Percentiles rank a stretch among this genome's conserved stretches.
Conservation (phyloP, 2,797 vertebrate species). For the Liparis tanakae region DNA sequence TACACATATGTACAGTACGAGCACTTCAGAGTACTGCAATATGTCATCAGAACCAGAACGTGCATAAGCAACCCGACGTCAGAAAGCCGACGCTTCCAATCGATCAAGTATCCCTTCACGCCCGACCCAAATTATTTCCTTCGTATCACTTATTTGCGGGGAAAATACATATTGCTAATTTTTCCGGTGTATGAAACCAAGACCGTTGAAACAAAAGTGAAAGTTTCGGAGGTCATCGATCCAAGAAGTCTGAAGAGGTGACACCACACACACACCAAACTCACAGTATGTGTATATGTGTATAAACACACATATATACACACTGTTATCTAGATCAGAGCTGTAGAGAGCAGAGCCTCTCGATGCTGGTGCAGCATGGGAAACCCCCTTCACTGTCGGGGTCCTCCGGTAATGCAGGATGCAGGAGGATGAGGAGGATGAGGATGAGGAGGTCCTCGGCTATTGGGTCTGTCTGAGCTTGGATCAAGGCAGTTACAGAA, state of each 20-base stretch:
- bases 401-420: slow-evolving; percentile 77
- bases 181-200: slow-evolving; percentile 72
- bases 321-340: slow-evolving; percentile 68
- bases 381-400: slow-evolving; percentile 74
- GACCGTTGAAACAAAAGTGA: slow-evolving; percentile 63
- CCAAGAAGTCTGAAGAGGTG: slow-evolving; percentile 73
- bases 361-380: slow-evolving; percentile 83
- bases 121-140: slow-evolving; percentile 70
- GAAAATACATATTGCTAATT: slow-evolving; percentile 84
- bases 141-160: slow-evolving; percentile 74
- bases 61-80: slow-evolving; percentile 84
- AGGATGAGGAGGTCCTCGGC: slow-evolving; percentile 70
- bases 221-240: slow-evolving; percentile 74
- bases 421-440: slow-evolving; percentile 43
- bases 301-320: slow-evolving; percentile 49
- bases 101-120: slow-evolving; percentile 76
- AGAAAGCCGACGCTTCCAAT: slow-evolving; percentile 73
- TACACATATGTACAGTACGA: slow-evolving; percentile 69
- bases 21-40: slow-evolving; percentile 69
- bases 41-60: slow-evolving; percentile 77
- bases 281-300: slow-evolving; percentile 49
- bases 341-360: slow-evolving; percentile 78
- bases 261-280: slow-evolving; percentile 59
- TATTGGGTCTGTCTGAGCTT: slow-evolving; percentile 80
- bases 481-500: slow-evolving; percentile 87